Base-by-base conservation (phyloP, 2,888 invertebrate species). In the Thereva nobilitata region DNA sequence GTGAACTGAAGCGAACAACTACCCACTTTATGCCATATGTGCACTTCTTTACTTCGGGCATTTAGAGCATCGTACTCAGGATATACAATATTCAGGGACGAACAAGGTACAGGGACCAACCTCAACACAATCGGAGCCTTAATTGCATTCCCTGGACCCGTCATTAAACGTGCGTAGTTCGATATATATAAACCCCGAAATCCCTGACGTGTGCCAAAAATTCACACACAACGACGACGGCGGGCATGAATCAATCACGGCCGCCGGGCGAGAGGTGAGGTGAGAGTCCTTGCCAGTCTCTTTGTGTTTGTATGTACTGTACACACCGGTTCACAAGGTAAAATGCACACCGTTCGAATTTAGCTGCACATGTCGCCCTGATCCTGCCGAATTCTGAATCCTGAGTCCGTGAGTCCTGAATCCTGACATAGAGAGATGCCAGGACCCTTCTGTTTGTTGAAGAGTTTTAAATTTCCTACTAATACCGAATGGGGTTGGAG, bases 11-110 rank as follows among this genome's bases (percentile, higher is more conserved):
- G 12, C 41, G 56, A 56, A 55, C 65, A 65, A 49, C 49, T 56
- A 65, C 65, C 65, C 65, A 65, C 65, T 65, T 65, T 55, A 65
- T 55, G 65, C 65, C 65, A 65, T 65, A 65, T 65, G 65, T 65
- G 65, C 65, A 47, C 55, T 65, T 64, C 53, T 53, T 10, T 41
- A 10, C 40, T 10, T 40, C 35, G 7, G 34, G 41, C 50, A 49
- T 49, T 40, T 50, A 40, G 49, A 63, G 42, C 52, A 10, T 34
- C 53, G 44, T 52, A 50, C 64, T 53, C 23, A 23, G 23, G 23
- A 23, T 23, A 2, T 23, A 23, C 2, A 23, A 23, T 23, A 23
- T 23, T 64, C 44, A 34, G 7, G 40, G 9, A 10, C 53, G 40
- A 37, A 52, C 53, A 64, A 53, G 64, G 50, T 53, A 37, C 52